Evolutionary conservation across 2,888 invertebrate species (phyloP), one percentile per base, ranked within the genome.

Genomic region (Nudaria mundana): DNA sequence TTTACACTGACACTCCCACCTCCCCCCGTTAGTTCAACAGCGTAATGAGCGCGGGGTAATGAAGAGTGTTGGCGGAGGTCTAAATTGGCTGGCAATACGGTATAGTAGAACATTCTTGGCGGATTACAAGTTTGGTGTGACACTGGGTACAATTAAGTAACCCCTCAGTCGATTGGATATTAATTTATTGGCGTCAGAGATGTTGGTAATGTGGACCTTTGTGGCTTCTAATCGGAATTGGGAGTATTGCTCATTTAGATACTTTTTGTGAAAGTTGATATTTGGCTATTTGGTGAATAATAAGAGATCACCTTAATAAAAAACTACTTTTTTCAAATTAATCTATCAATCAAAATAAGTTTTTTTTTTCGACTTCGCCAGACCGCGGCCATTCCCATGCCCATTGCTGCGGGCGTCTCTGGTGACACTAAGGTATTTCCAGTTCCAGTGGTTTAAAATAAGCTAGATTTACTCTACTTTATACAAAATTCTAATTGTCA

Each of bases 111-210:
- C 73, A 74, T 66, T 74, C 75, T 66, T 60, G 59, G 58, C 61
- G 74, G 71, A 74, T 75, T 74, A 71, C 67, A 70, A 69, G 70
- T 71, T 67, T 56, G 62, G 66, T 71, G 69, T 76, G 72, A 71
- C 58, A 61, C 36, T 49, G 56, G 59, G 63, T 60, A 59, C 66
- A 63, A 73, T 74, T 75, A 73, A 71, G 65, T 70, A 67, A 66
- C 72, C 75, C 70, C 72, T 62, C 68, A 67, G 64, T 68, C 73
- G 72, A 76, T 75, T 71, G 65, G 67, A 70, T 71, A 77, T 76
- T 76, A 75, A 76, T 76, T 69, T 76, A 75, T 73, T 71, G 71
- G 65, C 60, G 61, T 63, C 67, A 63, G 55, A 56, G 53, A 53
- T 48, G 44, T 33, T 8, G 47, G 23, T 40, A 52, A 54, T 46